Evolutionary conservation across 2,888 invertebrate genomes (phyloP).

Genomic region (Zygaena filipendulae): DNA sequence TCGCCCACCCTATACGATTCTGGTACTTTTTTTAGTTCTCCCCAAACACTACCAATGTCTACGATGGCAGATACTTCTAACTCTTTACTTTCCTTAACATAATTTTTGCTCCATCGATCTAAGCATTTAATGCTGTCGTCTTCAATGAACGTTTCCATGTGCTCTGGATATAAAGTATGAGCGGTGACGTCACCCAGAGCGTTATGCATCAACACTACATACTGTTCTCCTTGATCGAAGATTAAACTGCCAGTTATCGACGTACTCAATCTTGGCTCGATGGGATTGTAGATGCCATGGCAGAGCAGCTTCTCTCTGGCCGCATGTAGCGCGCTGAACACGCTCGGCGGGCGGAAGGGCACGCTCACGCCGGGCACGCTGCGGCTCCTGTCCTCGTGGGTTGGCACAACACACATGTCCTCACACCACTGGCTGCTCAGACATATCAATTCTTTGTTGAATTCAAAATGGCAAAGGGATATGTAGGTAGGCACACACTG

Average conservation of each 20-base stretch:
- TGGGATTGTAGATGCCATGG: slow-evolving; percentile 34
- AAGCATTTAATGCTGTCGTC: slow-evolving; percentile 35
- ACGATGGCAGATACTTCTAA: slow-evolving; percentile 34
- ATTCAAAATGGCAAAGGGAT: slow-evolving; percentile 35
- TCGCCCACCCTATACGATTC: slow-evolving; percentile 27
- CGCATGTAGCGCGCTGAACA: slow-evolving; percentile 32
- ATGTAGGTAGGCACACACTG: slow-evolving; percentile 56
- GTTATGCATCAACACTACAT: slow-evolving; percentile 40
- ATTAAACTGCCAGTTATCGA: slow-evolving; percentile 37
- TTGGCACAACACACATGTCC: slow-evolving; percentile 46
- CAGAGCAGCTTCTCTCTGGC: slow-evolving; percentile 37
- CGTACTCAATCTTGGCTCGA: slow-evolving; percentile 35
- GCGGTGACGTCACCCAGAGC: slow-evolving; percentile 50
- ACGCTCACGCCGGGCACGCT: slow-evolving; percentile 29
- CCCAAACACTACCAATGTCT: slow-evolving; percentile 36
- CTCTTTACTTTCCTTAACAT: slow-evolving; percentile 23
- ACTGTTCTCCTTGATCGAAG: slow-evolving; percentile 33
- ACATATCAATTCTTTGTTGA: slow-evolving; percentile 39
- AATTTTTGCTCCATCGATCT: slow-evolving; percentile 38
- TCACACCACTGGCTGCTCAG: slow-evolving; percentile 53
- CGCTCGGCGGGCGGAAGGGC: slow-evolving; percentile 46
- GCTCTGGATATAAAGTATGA: slow-evolving; percentile 37
- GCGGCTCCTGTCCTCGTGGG: slow-evolving; percentile 25
- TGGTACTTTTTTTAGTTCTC: slow-evolving; percentile 32
- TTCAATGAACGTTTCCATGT: slow-evolving; percentile 34